A percentile compares a stretch with the other conserved stretches of the same genome.
These are phyloP conservation scores for Zygothrica quintamaculata DNA, from an alignment of 2,888 invertebrate genomes.

Conservation along the genomic window DNA sequence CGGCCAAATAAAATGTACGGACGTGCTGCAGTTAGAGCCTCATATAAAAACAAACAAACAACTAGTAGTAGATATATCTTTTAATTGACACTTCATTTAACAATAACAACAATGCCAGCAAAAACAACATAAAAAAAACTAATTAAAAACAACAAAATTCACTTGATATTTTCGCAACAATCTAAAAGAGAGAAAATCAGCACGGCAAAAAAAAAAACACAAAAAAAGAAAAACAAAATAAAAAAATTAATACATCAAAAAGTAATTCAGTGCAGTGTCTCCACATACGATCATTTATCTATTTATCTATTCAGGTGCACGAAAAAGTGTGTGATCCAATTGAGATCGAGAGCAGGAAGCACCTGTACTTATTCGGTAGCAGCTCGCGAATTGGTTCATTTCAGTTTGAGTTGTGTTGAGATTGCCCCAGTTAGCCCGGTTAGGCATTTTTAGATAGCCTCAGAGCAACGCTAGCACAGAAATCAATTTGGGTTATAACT, in stretches of 20 bases:
- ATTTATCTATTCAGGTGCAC: background rate
- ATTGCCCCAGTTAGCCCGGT: slow-evolving; percentile 50
- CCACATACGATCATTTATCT: no score
- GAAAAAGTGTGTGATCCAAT: slow-evolving; percentile 17
- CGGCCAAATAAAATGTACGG: slow-evolving; percentile 41
- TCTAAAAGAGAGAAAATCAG: slow-evolving; percentile 1
- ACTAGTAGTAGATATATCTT: slow-evolving; percentile 47
- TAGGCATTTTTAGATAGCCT: slow-evolving; percentile 23
- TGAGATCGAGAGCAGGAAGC: slow-evolving; percentile 52
- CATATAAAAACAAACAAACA: slow-evolving; percentile 10
- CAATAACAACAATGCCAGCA: no score
- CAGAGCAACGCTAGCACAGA: slow-evolving; percentile 30
- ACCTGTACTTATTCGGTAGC: slow-evolving; percentile 27
- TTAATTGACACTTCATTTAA: slow-evolving; percentile 65
- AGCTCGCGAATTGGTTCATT: slow-evolving; percentile 26
- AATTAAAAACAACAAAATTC: slow-evolving; percentile 6
- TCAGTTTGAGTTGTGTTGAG: slow-evolving; percentile 18
- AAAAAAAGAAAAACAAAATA: background rate
- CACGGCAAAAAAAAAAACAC: no score
- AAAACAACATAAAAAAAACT: background rate
- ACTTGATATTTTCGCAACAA: slow-evolving; percentile 33
- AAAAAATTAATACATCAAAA: slow-evolving; percentile 45
- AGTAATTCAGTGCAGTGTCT: slow-evolving; percentile 10
- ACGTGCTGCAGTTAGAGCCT: slow-evolving; percentile 39
- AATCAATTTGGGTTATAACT: slow-evolving; percentile 53